Base-by-base conservation (phyloP, 2,113 vertebrate species). In the Cyprinus carpio region DNA sequence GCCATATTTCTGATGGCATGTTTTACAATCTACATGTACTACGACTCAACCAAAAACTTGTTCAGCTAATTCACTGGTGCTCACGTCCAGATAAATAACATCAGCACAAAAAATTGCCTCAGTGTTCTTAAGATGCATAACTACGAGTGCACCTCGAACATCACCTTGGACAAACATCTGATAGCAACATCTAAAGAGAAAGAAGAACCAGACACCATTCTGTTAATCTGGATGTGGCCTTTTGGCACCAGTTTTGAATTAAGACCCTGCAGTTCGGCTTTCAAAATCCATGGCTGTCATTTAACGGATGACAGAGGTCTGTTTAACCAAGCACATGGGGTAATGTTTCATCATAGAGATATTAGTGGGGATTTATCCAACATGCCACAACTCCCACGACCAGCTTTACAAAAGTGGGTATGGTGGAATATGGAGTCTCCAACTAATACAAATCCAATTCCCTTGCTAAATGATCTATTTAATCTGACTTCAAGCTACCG, bases 341-440 rank as follows among this genome's bases (percentile, higher is more conserved):
- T 87, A 3, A 23, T 87, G 75, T 2, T 87, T 18, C 81, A 83
- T 31, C 74, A 83, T 46, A 83, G 72, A 54, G 85, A 76, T 25
- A 87, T 87, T 4, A 29, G 49, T 2, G 2, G 34, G n/a, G 84
- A 85, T 27, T 23, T 85, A 16, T 69, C 75, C 18, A 46, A 75
- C 54, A 65, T 86, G 4, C 56, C 49, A 0, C 25, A 64, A n/a
- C 18, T 10, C 3, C 18, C 81, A 8, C 29, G 85, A 31, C 80
- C 88, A 2, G n/a, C n/a, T 13, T n/a, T 23, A 7, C 85, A 87
- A n/a, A n/a, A 79, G 25, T 89, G 87, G 87, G 58, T 86, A 13
- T 89, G n/a, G 87, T 72, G 75, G 72, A 84, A 87, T n/a, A 81
- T 88, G 77, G 87, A 87, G 82, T 85, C 87, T 54, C 87, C 87